These are phyloP conservation scores for Diorhabda carinulata DNA, from an alignment of 1,140 invertebrate species.

Conservation along the genomic window DNA sequence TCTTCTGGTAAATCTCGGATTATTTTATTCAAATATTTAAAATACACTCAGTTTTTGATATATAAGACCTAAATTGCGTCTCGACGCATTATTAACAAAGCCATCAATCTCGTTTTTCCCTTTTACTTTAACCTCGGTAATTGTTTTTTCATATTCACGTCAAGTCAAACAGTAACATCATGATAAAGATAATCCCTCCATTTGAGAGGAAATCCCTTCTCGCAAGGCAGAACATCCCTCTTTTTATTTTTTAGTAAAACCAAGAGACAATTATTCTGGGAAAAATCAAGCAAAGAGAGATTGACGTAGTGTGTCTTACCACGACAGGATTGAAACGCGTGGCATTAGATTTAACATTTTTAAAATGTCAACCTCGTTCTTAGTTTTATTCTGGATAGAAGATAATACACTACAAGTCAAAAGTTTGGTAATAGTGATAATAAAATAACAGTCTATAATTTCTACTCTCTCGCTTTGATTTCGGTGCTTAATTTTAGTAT, in stretches of 20 bases:
- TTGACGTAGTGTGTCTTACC: background rate
- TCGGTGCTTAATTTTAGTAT: too few species aligned
- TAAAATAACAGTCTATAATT: too few species aligned
- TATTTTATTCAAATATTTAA: too few species aligned
- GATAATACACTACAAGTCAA: too few species aligned
- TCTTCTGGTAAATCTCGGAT: too few species aligned
- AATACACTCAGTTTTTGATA: too few species aligned
- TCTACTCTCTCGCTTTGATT: too few species aligned
- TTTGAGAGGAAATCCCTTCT: constrained; percentile 2
- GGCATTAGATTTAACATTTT: constrained; percentile 3
- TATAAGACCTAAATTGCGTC: too few species aligned
- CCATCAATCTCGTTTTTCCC: background rate
- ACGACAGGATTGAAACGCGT: background rate
- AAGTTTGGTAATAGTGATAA: too few species aligned
- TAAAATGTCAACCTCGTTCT: background rate
- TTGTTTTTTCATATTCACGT: background rate
- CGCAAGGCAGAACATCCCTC: background rate
- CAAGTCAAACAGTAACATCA: background rate
- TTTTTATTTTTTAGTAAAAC: background rate
- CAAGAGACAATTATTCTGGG: background rate
- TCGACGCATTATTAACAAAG: too few species aligned
- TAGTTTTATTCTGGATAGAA: background rate
- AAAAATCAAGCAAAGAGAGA: background rate
- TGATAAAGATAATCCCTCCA: constrained; percentile 2
- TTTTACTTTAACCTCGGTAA: background rate